phyloP scores from a whole-genome alignment of 1,140 invertebrate species.

The Papilio aristodemus region DNA sequence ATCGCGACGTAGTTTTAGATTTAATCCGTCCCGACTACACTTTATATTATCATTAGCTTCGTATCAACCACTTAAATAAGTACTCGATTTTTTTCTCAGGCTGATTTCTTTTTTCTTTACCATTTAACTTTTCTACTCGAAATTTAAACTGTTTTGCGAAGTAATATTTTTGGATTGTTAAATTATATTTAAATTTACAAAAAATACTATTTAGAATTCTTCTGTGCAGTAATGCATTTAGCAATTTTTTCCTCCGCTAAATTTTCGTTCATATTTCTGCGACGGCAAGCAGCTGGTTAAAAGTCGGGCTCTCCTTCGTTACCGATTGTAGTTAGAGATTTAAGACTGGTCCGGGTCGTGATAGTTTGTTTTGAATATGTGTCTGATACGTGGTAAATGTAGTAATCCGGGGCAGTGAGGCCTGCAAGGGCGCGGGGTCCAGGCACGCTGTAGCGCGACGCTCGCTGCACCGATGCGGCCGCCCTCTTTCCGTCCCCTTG shows the following conservation, averaged over 20 bases:
- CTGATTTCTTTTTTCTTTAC: neutral
- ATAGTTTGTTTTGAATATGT: slow-evolving; percentile 24
- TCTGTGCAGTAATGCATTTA: too few species aligned
- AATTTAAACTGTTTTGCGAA: too few species aligned
- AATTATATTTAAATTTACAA: too few species aligned
- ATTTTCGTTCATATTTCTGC: neutral
- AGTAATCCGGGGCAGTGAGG: slow-evolving; percentile 28
- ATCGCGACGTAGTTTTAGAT: slow-evolving; percentile 5
- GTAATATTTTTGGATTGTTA: too few species aligned
- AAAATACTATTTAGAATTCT: neutral
- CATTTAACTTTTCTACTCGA: neutral
- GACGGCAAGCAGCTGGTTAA: neutral
- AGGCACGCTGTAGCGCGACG: slow-evolving; percentile 38
- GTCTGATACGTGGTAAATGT: slow-evolving; percentile 27
- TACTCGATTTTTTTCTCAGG: neutral
- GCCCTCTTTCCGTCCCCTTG: slow-evolving; percentile 52
- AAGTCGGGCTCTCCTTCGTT: neutral
- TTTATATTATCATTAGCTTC: slow-evolving; percentile 9
- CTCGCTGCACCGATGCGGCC: slow-evolving; percentile 42
- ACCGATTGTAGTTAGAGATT: slow-evolving; percentile 22
- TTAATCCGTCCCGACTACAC: slow-evolving; percentile 1
- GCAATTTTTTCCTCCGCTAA: neutral
- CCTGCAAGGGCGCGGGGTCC: slow-evolving; percentile 13
- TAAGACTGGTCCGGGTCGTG: slow-evolving; percentile 1
- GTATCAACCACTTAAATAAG: neutral